A percentile compares a stretch with the other conserved stretches of the same genome.
phyloP scores from a whole-genome alignment of 53 echinoderm and acorn worm species.

The Holothuria leucospilota region DNA sequence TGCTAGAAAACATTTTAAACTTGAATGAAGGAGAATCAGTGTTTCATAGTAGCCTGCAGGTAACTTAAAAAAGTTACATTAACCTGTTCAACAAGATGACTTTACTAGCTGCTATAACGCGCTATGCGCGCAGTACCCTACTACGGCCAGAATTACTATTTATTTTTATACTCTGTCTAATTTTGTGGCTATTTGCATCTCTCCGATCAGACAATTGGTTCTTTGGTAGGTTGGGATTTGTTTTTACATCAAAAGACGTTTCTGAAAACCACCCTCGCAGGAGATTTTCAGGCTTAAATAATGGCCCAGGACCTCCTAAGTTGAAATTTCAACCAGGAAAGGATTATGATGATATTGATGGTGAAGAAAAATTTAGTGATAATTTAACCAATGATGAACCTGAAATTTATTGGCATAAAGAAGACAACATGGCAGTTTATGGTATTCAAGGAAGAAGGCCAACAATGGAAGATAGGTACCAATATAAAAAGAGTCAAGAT shows the following conservation, averaged over 20 bases:
- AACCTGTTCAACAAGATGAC: background rate
- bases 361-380: conserved; percentile 1
- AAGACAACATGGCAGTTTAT: conserved; percentile 94
- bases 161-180: conserved; percentile 1
- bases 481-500: conserved; percentile 77
- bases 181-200: conserved; percentile 13
- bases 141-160: conserved; percentile 14
- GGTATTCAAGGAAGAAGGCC: conserved; percentile 89
- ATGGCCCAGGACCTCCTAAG: conserved; percentile 9
- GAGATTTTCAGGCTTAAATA: background rate
- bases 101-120: conserved; percentile 18
- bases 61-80: too few relatives aligned
- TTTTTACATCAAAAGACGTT: conserved; percentile 10
- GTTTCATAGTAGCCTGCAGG: too few relatives aligned
- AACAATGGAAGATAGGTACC: conserved; percentile 92
- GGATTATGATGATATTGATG: conserved; percentile 12
- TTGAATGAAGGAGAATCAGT: too few relatives aligned
- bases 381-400: background rate
- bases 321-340: conserved; percentile 21
- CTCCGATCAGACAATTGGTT: conserved; percentile 41
- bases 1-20: too few relatives aligned
- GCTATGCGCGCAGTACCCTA: conserved; percentile 15
- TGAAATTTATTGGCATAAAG: conserved; percentile 1
- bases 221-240: conserved; percentile 9
- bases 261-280: background rate